Percentiles rank a stretch among this genome's conserved stretches.
Conservation (phyloP, 2,797 vertebrate genomes). For the Argya squamiceps region DNA sequence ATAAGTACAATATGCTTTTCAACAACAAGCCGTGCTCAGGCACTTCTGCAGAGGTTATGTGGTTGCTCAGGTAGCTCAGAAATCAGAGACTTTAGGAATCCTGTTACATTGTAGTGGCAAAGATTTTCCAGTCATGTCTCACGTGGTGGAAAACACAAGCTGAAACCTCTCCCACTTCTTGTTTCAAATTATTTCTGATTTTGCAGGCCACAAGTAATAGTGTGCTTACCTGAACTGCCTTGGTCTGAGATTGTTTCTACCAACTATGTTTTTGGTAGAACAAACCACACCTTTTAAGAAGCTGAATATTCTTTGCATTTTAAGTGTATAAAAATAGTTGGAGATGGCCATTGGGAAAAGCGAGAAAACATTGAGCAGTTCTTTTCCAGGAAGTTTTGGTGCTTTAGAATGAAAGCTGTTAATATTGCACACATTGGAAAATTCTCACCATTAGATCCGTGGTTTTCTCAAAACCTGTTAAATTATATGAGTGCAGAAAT, state of each 20-base stretch:
- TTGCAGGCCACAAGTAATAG: conserved; percentile 3
- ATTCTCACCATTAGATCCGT: conserved; percentile 60
- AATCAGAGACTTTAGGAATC: conserved; percentile 52
- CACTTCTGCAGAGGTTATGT: conserved; percentile 55
- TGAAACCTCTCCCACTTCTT: conserved; percentile 53
- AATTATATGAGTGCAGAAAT: conserved; percentile 69
- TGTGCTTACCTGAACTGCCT: neutral
- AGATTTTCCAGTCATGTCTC: conserved; percentile 30
- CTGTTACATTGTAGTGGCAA: conserved; percentile 2
- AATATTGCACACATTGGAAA: conserved; percentile 55
- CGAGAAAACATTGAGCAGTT: conserved; percentile 62
- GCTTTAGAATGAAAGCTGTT: conserved; percentile 74
- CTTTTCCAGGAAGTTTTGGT: conserved; percentile 71
- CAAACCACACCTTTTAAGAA: conserved; percentile 60
- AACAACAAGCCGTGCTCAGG: conserved; percentile 56
- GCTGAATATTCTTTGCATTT: conserved; percentile 65
- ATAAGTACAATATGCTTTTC: conserved; percentile 80
- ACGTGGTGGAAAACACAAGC: neutral
- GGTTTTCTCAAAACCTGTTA: conserved; percentile 75
- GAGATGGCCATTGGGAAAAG: conserved; percentile 56
- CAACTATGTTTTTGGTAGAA: conserved; percentile 34
- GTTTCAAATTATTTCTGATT: conserved; percentile 55
- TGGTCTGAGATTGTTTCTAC: conserved; percentile 35
- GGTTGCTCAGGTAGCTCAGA: conserved; percentile 61
- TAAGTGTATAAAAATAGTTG: neutral